Percentiles rank a stretch among this genome's conserved stretches.
Evolutionary conservation across 2,113 vertebrate species (phyloP).

Genomic region (Stegostoma tigrinum): DNA sequence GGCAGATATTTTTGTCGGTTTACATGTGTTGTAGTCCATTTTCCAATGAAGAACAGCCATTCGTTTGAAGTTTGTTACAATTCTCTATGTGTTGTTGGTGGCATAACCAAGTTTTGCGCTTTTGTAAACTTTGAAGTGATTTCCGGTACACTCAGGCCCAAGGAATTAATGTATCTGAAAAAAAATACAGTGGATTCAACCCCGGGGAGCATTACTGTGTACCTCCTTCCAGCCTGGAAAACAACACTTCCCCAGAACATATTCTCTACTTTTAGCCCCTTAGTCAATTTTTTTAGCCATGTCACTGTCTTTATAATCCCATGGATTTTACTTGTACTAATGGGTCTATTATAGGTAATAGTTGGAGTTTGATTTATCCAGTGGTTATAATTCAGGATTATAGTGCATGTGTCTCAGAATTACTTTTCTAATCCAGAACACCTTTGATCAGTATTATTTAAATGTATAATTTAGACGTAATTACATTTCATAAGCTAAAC

Average conservation of each 20-base stretch:
- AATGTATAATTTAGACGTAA: neutral
- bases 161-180: neutral
- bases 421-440: neutral
- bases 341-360: neutral
- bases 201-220: neutral
- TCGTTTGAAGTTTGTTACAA: neutral
- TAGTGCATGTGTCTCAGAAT: neutral
- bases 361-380: neutral
- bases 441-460: neutral
- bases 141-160: neutral
- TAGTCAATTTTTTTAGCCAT: neutral
- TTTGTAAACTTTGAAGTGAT: neutral
- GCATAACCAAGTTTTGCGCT: neutral
- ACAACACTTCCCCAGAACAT: neutral
- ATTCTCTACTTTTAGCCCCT: neutral
- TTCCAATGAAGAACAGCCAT: neutral
- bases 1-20: too few species aligned
- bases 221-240: neutral
- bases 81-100: neutral
- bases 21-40: neutral
- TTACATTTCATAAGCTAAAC: neutral
- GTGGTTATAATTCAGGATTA: neutral
- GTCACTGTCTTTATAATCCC: neutral
- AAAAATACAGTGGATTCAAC: neutral
- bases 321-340: neutral